Evolutionary conservation across 1,140 invertebrate genomes (phyloP).

Genomic region (Tyrophagus putrescentiae): DNA sequence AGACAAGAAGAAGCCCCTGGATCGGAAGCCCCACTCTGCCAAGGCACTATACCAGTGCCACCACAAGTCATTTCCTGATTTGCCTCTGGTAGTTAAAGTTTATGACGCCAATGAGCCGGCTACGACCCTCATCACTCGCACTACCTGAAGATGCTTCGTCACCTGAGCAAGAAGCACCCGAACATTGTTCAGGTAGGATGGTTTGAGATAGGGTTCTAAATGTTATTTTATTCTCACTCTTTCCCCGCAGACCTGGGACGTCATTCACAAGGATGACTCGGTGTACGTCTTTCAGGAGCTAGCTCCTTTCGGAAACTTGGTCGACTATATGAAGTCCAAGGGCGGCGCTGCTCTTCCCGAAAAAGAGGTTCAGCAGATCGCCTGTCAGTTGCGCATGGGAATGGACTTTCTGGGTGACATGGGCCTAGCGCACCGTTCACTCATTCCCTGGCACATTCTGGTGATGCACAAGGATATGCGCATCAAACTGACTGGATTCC

Average conservation of each 20-base stretch:
- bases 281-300: slow-evolving; percentile 10
- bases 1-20: no score
- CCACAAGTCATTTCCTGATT: no score
- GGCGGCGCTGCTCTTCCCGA: background rate
- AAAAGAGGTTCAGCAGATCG: background rate
- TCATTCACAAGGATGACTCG: background rate
- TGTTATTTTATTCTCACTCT: no score
- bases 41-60: no score
- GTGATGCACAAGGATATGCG: background rate
- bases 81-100: no score
- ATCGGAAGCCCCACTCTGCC: no score
- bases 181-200: no score
- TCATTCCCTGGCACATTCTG: slow-evolving; percentile 6
- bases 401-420: slow-evolving; percentile 18
- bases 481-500: slow-evolving; percentile 11
- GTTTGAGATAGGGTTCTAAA: no score
- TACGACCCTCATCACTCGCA: background rate
- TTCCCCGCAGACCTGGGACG: slow-evolving; percentile 15
- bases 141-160: slow-evolving; percentile 10
- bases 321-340: background rate
- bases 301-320: background rate
- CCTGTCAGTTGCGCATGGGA: background rate
- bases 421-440: background rate
- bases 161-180: slow-evolving; percentile 1
- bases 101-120: no score